Evolutionary conservation across 1,140 invertebrate genomes (phyloP).

Genomic region (Microplitis mediator): DNA sequence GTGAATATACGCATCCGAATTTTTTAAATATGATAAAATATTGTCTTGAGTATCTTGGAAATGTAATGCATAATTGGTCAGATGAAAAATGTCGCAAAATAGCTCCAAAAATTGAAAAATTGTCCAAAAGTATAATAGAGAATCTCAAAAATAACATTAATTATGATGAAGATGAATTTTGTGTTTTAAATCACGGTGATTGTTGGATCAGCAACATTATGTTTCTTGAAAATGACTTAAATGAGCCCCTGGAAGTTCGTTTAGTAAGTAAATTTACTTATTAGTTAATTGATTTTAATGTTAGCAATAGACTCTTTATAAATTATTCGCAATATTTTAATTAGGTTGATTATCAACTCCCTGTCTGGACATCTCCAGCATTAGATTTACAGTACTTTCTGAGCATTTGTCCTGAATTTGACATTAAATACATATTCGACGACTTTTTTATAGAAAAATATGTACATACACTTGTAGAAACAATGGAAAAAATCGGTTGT

Average conservation of each 20-base stretch:
- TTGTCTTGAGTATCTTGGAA: conserved; percentile 19
- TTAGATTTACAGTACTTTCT: conserved; percentile 61
- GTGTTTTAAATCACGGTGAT: conserved; percentile 51
- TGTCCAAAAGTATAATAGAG: conserved; percentile 43
- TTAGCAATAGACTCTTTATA: too few relatives aligned
- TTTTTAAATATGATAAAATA: conserved; percentile 27
- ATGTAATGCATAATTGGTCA: conserved; percentile 24
- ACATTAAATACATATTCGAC: conserved; percentile 30
- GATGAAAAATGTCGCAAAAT: conserved; percentile 16
- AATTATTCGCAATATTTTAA: neutral
- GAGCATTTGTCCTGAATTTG: conserved; percentile 46
- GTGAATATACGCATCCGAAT: conserved; percentile 26
- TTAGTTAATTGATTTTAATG: neutral
- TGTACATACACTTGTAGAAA: conserved; percentile 20
- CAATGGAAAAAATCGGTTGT: conserved; percentile 32
- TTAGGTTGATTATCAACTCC: conserved; percentile 60
- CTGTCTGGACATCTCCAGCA: conserved; percentile 55
- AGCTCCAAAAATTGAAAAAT: neutral
- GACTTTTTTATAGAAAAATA: conserved; percentile 33
- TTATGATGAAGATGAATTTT: conserved; percentile 40
- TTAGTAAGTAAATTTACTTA: conserved; percentile 33
- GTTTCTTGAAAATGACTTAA: conserved; percentile 35
- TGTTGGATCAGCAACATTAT: conserved; percentile 51
- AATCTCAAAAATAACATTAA: conserved; percentile 43
- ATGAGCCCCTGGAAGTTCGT: conserved; percentile 25